phyloP scores from a whole-genome alignment of 2,113 vertebrate genomes.

The Ophthalmotilapia sp. region DNA sequence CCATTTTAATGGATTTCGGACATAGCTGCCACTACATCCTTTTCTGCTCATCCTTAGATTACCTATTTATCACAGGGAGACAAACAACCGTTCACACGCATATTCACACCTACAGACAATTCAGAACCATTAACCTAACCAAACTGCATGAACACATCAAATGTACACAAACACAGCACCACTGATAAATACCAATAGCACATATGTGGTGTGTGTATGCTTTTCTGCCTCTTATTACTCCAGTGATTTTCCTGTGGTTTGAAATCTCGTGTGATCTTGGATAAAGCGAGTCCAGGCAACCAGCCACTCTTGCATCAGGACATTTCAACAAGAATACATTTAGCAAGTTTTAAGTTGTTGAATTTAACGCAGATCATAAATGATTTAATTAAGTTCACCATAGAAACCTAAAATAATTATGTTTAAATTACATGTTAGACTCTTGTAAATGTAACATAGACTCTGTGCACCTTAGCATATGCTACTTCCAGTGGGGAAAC shows the following conservation, averaged over 20 bases:
- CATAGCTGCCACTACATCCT: not conserved
- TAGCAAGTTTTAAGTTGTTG: not conserved
- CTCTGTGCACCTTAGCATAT: not conserved
- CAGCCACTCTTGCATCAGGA: not conserved
- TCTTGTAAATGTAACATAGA: not conserved
- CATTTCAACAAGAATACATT: not conserved
- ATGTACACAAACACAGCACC: not conserved
- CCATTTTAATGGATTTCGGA: not conserved
- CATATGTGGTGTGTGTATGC: not conserved
- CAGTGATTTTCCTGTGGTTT: not conserved
- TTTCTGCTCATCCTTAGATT: not conserved
- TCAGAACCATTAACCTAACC: not conserved
- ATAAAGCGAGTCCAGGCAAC: not conserved
- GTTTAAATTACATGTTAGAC: not conserved
- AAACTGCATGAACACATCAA: not conserved
- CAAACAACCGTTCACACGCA: not conserved
- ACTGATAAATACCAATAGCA: not conserved
- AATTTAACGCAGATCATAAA: not conserved
- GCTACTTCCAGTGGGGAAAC: not conserved
- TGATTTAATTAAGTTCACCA: not conserved
- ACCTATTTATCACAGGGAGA: not conserved
- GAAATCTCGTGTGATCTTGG: not conserved
- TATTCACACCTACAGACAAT: not conserved
- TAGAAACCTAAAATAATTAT: not conserved
- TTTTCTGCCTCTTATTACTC: not conserved